Conservation (phyloP, 2,888 invertebrate species). For the Aleiodes testaceus region DNA sequence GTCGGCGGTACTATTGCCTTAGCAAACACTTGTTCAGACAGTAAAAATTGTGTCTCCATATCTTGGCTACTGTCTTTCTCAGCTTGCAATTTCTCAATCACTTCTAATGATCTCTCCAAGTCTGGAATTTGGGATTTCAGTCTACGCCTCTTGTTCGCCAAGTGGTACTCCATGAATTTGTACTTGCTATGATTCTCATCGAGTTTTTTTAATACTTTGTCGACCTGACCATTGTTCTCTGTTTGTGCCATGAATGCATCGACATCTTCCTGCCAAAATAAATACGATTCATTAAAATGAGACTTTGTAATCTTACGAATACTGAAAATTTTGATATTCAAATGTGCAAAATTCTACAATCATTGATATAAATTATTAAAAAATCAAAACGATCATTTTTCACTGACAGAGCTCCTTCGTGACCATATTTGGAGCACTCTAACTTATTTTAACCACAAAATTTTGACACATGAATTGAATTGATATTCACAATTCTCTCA, state of each 20-base stretch:
- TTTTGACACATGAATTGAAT: constrained; percentile 27
- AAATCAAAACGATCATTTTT: neutral
- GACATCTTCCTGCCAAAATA: constrained; percentile 87
- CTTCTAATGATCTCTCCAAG: constrained; percentile 90
- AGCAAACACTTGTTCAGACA: constrained; percentile 91
- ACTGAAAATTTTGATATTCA: neutral
- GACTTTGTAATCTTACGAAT: neutral
- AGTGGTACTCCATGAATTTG: constrained; percentile 96
- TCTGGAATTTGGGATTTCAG: constrained; percentile 96
- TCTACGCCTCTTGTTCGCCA: constrained; percentile 89
- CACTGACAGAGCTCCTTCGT: constrained; percentile 8
- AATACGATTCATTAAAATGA: constrained; percentile 20
- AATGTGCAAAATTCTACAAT: neutral
- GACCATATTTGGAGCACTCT: constrained; percentile 28
- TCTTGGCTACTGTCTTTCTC: constrained; percentile 81
- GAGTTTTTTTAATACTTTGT: constrained; percentile 87
- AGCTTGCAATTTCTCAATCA: constrained; percentile 90
- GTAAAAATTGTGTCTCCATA: constrained; percentile 90
- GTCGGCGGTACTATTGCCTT: constrained; percentile 92
- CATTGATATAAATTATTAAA: neutral
- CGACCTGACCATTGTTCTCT: constrained; percentile 88
- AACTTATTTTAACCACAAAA: neutral
- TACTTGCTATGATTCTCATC: constrained; percentile 97
- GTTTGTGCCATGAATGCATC: constrained; percentile 91
- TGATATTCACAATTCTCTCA: neutral